These are phyloP conservation scores for Bergia sp. DNA, from an alignment of 92 coral and sea anemone species.

Conservation along the genomic window DNA sequence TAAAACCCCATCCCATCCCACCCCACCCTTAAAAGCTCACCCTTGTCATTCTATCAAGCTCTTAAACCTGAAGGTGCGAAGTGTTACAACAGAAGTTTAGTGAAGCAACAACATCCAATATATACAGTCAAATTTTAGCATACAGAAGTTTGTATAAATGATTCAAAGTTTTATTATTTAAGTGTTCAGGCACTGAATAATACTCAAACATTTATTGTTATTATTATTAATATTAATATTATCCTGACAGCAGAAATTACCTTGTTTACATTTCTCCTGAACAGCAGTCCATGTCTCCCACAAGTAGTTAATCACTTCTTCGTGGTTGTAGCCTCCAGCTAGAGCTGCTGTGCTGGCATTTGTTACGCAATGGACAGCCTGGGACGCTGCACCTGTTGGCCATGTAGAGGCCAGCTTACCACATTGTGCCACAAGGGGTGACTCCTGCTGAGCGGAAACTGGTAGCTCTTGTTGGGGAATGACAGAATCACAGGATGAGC, in stretches of 20 bases:
- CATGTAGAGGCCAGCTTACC: background rate
- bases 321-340: slow-evolving; percentile 30
- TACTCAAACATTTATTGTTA: too few relatives aligned
- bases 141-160: too few relatives aligned
- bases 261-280: slow-evolving; percentile 34
- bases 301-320: slow-evolving; percentile 20
- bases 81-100: too few relatives aligned
- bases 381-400: background rate
- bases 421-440: background rate
- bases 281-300: slow-evolving; percentile 34
- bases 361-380: background rate
- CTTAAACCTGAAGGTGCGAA: too few relatives aligned
- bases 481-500: slow-evolving; percentile 74
- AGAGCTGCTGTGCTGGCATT: background rate
- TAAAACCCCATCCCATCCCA: too few relatives aligned
- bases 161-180: too few relatives aligned
- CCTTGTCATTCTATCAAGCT: too few relatives aligned
- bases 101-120: too few relatives aligned
- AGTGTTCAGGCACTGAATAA: too few relatives aligned
- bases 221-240: too few relatives aligned
- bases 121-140: too few relatives aligned
- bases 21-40: too few relatives aligned
- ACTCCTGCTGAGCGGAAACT: background rate
- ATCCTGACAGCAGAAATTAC: background rate
- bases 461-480: slow-evolving; percentile 56